Evolutionary conservation across 2,113 vertebrate species (phyloP), one percentile per base, ranked within the genome.

Genomic region (Gambusia affinis): DNA sequence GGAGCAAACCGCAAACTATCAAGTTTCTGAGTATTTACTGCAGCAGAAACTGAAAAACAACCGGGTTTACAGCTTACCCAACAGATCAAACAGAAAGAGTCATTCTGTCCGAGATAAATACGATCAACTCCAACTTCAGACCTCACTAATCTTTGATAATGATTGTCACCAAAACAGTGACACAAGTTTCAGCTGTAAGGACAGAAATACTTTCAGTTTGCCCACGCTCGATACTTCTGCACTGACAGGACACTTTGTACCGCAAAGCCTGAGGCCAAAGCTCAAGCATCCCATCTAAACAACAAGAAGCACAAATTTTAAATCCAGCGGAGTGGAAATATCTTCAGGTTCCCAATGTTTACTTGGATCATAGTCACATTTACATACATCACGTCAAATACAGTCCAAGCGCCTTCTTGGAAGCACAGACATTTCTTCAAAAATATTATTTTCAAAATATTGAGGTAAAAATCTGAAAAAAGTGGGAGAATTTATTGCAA

Each of bases 1-100:
- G 51, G 62, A 44, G 17, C 17, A 24, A 85, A 47, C 33, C 30
- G 70, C 75, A n/a, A 6, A 12, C 54, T 44, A 47, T 80, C 82
- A 86, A 30, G 79, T 88, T 67, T 69, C 76, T 76, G 39, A n/a
- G n/a, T 7, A 57, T 67, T 42, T 8, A 10, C 66, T 39, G 65
- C 22, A 12, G 27, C 28, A 0, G 0, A 22, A 14, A 44, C 24
- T n/a, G 8, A 62, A 19, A 61, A 61, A 63, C 63, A 42, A 4
- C 47, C 1, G 3, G 19, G 37, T 22, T 44, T 24, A 73, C 14
- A 0, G 11, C 1, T 3, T 10, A 61, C 7, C 15, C 37, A 44
- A 82, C 4, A 42, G 11, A 61, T 4, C 6, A 60, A 24, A 19
- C 3, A 63, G 60, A 47, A 42, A 42, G 14, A 42, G 30, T 12